These are phyloP conservation scores for Chaetodon trifasciatus DNA, from an alignment of 2,797 vertebrate genomes.

Conservation along the genomic window DNA sequence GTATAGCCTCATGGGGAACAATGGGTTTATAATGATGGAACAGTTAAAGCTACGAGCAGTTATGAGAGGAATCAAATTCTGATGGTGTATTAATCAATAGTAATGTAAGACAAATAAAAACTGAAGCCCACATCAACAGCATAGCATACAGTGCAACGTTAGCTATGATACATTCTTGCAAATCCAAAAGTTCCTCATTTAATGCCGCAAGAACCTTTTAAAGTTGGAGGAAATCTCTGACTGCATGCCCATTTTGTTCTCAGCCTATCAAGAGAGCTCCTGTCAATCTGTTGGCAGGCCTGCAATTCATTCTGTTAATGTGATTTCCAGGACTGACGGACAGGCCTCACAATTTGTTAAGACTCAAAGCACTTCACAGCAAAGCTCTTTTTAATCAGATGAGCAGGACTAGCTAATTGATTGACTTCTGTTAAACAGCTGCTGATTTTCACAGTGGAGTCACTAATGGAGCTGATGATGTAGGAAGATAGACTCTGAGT, in stretches of 20 bases:
- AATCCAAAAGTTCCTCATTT: not conserved
- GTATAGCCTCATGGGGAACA: constrained; percentile 17
- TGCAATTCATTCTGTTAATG: constrained; percentile 34
- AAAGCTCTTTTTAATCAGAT: constrained; percentile 58
- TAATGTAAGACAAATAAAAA: not conserved
- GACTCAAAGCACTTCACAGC: constrained; percentile 36
- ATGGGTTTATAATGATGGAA: constrained; percentile 24
- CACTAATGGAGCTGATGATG: constrained; percentile 53
- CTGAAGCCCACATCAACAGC: not conserved
- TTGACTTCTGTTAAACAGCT: constrained; percentile 42
- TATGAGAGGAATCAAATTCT: not conserved
- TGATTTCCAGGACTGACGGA: constrained; percentile 14
- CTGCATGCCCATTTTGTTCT: not conserved
- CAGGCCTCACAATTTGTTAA: constrained; percentile 28
- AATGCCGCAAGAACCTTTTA: not conserved
- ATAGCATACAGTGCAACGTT: constrained; percentile 3
- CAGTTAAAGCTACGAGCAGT: not conserved
- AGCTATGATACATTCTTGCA: not conserved
- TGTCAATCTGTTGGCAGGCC: constrained; percentile 21
- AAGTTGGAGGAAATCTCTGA: constrained; percentile 9
- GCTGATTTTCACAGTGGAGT: constrained; percentile 40
- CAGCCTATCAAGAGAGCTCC: constrained; percentile 1
- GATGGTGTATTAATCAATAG: not conserved
- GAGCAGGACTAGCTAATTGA: constrained; percentile 48
- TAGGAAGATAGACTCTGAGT: constrained; percentile 10